Base-by-base conservation (phyloP, 1,140 invertebrate species). In the Holotrichia oblita region DNA sequence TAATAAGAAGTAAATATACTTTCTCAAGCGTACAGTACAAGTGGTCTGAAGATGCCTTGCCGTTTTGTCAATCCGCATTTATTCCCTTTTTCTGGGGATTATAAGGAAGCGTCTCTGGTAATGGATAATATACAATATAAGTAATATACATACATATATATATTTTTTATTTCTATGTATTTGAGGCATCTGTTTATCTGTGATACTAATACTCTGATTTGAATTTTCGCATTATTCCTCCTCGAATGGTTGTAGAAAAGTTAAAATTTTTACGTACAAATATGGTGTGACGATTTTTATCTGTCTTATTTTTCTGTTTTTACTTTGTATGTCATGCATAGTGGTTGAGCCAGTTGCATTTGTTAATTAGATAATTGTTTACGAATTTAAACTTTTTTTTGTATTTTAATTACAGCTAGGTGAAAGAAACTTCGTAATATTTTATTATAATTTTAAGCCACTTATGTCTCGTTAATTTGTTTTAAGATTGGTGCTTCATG, bases 151-250 rank as follows among this genome's bases (percentile, higher is more conserved):
- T 69, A 22, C 44, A 17, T 14, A 69, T 69, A 64, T 59, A 61
- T 69, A 69, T 69, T 69, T 69, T 69, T 69, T 69, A 74, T 40
- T 44, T 74, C 41, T 42, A 41, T 20, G 73, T 74, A 27, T 55
- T 55, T 76, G 42, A 34, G 75, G 75, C 75, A 76, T 55, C 75
- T 76, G 75, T 76, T 76, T 76, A 55, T 76, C 75, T 76, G 75
- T 76, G 75, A 76, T 76, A 76, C 41, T 69, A 69, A 69, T 69
- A 69, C 14, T 69, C 12, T 69, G 61, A 27, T 69, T 69, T 69
- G 22, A 69, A 27, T 9, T 27, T 69, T 69, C 22, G 61, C 61
- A 69, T 22, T 14, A n/a, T 55, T 17, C 14, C 48, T 55, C n/a
- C 22, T 69, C 61, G 22, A 69, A 69, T 69, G 61, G 27, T 69